Evolutionary conservation across 2,113 vertebrate genomes (phyloP).

Genomic region (Nibea albiflora): DNA sequence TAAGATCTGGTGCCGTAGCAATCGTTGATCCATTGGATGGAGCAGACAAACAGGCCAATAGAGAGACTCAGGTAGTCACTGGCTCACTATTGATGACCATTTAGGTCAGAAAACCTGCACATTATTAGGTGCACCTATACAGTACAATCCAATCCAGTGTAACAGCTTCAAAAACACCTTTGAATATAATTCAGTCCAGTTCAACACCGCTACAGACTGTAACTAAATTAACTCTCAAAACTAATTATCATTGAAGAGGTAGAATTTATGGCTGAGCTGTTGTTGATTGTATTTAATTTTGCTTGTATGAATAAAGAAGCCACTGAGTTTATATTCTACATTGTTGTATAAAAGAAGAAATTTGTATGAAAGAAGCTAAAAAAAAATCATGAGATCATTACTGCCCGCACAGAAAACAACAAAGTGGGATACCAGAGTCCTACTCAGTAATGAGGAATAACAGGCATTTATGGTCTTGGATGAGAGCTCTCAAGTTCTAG

Average conservation of each 20-base stretch:
- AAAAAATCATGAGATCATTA: neutral
- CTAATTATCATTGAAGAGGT: neutral
- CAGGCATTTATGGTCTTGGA: neutral
- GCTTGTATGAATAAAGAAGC: neutral
- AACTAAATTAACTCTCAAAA: too few relatives aligned
- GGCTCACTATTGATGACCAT: neutral
- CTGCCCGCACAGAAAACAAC: neutral
- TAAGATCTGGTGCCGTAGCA: neutral
- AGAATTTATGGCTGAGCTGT: neutral
- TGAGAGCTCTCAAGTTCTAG: neutral
- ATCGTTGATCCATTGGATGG: neutral
- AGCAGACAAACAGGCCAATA: slow-evolving; percentile 6
- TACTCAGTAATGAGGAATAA: neutral
- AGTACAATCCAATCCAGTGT: neutral
- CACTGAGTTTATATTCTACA: neutral
- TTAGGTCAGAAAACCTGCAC: neutral
- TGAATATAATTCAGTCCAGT: neutral
- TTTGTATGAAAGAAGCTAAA: neutral
- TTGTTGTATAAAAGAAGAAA: neutral
- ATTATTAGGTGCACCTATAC: neutral
- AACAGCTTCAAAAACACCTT: neutral
- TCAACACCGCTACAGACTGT: neutral
- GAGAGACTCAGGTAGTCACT: neutral
- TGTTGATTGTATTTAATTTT: neutral
- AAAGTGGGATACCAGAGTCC: neutral